These are phyloP conservation scores for Vicugna pacos DNA, from an alignment of 2,113 vertebrate species.

Conservation along the genomic window DNA sequence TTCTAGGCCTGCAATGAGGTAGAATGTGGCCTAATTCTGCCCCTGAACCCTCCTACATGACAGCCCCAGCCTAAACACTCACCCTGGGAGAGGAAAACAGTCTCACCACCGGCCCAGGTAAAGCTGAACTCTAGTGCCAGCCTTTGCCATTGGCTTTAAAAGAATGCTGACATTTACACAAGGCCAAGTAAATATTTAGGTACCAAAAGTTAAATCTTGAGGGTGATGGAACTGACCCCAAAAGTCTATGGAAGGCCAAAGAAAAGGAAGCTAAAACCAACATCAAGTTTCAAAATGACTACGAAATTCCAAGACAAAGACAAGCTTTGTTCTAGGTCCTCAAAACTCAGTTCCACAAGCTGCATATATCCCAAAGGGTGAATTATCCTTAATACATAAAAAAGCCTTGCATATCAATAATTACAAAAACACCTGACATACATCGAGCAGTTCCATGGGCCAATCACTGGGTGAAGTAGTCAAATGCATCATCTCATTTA, in stretches of 20 bases:
- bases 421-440: slow-evolving; percentile 7
- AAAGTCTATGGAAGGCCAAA: background rate
- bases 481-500: slow-evolving; percentile 32
- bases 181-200: slow-evolving; percentile 12
- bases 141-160: slow-evolving; percentile 45
- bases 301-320: slow-evolving; percentile 7
- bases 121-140: background rate
- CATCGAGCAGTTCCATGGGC: background rate
- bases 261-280: slow-evolving; percentile 43
- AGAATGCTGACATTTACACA: slow-evolving; percentile 20
- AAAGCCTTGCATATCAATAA: slow-evolving; percentile 16
- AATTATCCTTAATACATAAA: slow-evolving; percentile 17
- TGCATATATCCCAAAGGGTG: background rate
- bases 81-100: background rate
- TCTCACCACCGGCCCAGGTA: background rate
- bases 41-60: background rate
- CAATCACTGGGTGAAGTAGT: slow-evolving; percentile 39
- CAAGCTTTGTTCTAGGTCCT: background rate
- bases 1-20: background rate
- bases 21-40: background rate
- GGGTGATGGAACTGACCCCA: background rate
- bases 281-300: slow-evolving; percentile 3
- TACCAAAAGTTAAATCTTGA: background rate
- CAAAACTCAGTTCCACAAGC: slow-evolving; percentile 35
- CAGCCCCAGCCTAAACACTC: background rate